A percentile compares a stretch with the other conserved stretches of the same genome.
Evolutionary conservation across 2,797 vertebrate species (phyloP).

Genomic region (Pseudochirops corinnae): DNA sequence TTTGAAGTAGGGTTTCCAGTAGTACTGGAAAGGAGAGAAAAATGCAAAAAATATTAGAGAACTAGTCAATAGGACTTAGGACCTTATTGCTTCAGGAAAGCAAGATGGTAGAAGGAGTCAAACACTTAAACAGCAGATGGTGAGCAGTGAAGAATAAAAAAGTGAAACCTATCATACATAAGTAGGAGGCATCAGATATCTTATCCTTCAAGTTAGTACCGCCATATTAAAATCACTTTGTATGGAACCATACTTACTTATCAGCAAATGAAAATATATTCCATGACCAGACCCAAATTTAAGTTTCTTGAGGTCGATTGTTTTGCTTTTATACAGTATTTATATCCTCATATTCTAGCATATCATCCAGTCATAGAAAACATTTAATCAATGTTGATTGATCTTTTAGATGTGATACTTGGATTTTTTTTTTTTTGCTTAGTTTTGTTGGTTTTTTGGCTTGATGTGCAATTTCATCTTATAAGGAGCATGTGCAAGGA

Average conservation of each 20-base stretch:
- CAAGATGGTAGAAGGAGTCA: neutral
- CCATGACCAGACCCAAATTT: neutral
- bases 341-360: neutral
- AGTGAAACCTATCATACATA: neutral
- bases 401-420: neutral
- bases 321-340: neutral
- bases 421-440: neutral
- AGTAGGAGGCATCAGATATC: neutral
- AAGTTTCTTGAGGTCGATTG: neutral
- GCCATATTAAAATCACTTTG: neutral
- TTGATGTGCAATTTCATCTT: neutral
- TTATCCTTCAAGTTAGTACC: neutral
- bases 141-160: neutral
- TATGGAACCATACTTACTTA: neutral
- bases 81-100: neutral
- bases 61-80: neutral
- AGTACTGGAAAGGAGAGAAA: neutral
- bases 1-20: neutral
- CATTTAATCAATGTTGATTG: neutral
- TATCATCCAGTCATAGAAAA: neutral
- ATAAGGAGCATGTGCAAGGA: neutral
- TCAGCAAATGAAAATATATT: neutral
- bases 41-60: neutral
- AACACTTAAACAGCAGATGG: neutral
- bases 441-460: too few species aligned